Evolutionary conservation across 2,888 invertebrate species (phyloP).

Genomic region (Neelides folsomi): DNA sequence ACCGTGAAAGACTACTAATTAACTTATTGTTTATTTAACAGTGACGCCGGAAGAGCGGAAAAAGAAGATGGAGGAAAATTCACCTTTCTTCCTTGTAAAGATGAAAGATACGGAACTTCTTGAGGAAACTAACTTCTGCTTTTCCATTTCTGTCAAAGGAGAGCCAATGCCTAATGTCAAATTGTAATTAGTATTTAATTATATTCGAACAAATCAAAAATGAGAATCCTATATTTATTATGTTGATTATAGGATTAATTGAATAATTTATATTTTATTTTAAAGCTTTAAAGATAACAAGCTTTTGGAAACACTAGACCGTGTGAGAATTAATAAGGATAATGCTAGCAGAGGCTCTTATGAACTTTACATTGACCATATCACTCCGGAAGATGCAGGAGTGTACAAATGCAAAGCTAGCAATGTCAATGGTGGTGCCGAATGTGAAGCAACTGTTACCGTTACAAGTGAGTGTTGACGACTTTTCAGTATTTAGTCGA

Average conservation of each 20-base stretch:
- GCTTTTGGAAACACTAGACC: slow-evolving; percentile 52
- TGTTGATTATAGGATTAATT: too few species aligned
- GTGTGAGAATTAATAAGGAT: slow-evolving; percentile 56
- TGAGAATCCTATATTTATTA: neutral
- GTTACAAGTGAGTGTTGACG: slow-evolving; percentile 50
- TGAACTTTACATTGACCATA: slow-evolving; percentile 77
- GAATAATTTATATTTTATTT: slow-evolving; percentile 16
- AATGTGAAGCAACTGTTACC: slow-evolving; percentile 58
- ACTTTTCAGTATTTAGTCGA: neutral
- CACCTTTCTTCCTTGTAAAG: slow-evolving; percentile 70
- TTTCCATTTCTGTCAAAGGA: slow-evolving; percentile 76
- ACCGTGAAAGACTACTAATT: too few species aligned
- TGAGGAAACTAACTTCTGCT: slow-evolving; percentile 71
- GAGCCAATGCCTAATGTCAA: slow-evolving; percentile 76
- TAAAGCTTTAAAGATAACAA: slow-evolving; percentile 67
- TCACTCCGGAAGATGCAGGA: slow-evolving; percentile 63
- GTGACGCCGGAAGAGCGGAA: slow-evolving; percentile 59
- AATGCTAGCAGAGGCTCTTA: slow-evolving; percentile 36
- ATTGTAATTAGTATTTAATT: slow-evolving; percentile 55
- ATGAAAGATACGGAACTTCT: slow-evolving; percentile 76
- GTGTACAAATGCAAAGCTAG: slow-evolving; percentile 65
- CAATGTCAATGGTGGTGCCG: slow-evolving; percentile 13
- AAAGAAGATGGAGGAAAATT: slow-evolving; percentile 54
- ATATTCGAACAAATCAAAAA: too few species aligned
- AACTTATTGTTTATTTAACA: slow-evolving; percentile 37